Evolutionary conservation across 2,888 invertebrate species (phyloP).

Genomic region (Pantelozetes paolii): DNA sequence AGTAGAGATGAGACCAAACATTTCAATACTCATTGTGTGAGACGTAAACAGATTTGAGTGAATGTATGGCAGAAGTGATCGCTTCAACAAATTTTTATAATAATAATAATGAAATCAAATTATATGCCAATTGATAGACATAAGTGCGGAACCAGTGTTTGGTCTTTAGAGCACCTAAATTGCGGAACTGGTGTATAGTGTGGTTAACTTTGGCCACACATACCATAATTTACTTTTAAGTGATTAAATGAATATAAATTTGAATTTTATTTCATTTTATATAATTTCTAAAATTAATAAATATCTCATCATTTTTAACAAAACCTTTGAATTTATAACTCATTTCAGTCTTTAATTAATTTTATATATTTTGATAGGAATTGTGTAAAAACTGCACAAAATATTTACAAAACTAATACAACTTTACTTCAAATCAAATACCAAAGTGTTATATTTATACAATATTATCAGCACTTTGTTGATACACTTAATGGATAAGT

Average conservation of each 20-base stretch:
- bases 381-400: too few species aligned
- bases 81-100: slow-evolving; percentile 33
- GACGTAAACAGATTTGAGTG: slow-evolving; percentile 23
- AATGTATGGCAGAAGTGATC: slow-evolving; percentile 15
- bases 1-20: too few species aligned
- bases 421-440: too few species aligned
- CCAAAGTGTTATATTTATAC: too few species aligned
- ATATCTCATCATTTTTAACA: too few species aligned
- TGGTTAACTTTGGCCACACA: neutral
- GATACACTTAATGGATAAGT: neutral
- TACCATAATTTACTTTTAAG: neutral
- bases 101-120: slow-evolving; percentile 18
- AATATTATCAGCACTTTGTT: too few species aligned
- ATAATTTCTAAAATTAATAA: too few species aligned
- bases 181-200: slow-evolving; percentile 28
- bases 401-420: too few species aligned
- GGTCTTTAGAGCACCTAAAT: slow-evolving; percentile 7
- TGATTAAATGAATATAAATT: slow-evolving; percentile 10
- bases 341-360: too few species aligned
- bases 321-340: too few species aligned
- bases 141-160: neutral
- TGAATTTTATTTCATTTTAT: too few species aligned
- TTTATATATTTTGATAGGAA: too few species aligned
- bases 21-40: neutral
- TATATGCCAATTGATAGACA: neutral